Base-by-base conservation (phyloP, 2,888 invertebrate species). In the Caenorhabditis uteleia region DNA sequence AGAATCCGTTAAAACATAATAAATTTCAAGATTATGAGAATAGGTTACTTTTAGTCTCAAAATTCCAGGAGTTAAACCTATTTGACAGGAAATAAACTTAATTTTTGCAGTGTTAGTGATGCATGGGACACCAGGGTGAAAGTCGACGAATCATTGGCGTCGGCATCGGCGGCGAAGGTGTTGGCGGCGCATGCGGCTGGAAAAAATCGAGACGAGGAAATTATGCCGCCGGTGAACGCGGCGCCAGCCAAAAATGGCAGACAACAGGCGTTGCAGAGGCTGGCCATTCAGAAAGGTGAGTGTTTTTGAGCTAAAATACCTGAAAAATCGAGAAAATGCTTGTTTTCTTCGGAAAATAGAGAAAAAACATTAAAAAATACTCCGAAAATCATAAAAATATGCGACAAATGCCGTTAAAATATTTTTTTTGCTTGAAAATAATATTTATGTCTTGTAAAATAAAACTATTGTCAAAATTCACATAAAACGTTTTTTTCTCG, bases 21-120 rank as follows among this genome's bases (percentile, higher is more conserved):
- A 74, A 77, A 48, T 80, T 81, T 57, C 71, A 74, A 36, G 77
- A 80, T 47, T 81, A 81, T 65, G 80, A 79, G 44, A 77, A 77
- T 67, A 81, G 81, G 81, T 81, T 27, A n/a, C 27, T 44, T 39
- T 39, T 39, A 16, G 3, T 7, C 39, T 3, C 16, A 47, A 48
- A 36, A 38, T 20, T 34, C 20, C 21, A n/a, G 16, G 26, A 29
- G 20, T 40, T 23, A 3, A 29, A 23, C 36, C 16, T n/a, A n/a
- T n/a, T n/a, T n/a, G n/a, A n/a, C n/a, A n/a, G n/a, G n/a, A n/a
- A n/a, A n/a, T n/a, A n/a, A 16, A 27, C 20, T 21, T 38, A 16
- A 20, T 16, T 27, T 38, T 68, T 56, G 42, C 61, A 82, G 82
- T 64, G 82, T 82, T 14, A 81, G 80, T 7, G 82, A 82, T 58